phyloP scores from a whole-genome alignment of 2,888 invertebrate genomes.

The Hofmannophila pseudospretella region DNA sequence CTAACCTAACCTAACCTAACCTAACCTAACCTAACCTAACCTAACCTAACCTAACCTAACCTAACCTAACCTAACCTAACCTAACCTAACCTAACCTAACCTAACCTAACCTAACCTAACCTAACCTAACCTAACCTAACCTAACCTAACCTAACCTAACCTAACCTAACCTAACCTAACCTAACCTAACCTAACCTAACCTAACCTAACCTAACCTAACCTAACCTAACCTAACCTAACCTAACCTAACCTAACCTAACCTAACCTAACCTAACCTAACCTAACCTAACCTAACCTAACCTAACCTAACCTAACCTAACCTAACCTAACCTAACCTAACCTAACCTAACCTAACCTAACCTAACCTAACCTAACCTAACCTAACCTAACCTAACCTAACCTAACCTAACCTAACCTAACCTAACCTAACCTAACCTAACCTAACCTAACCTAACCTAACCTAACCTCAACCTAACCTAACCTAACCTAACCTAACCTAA shows the following conservation, averaged over 20 bases:
- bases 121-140: too few relatives aligned
- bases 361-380: conserved; percentile 19
- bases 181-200: too few relatives aligned
- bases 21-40: too few relatives aligned
- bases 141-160: too few relatives aligned
- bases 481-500: conserved; percentile 20
- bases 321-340: conserved; percentile 25
- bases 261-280: conserved; percentile 19
- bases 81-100: too few relatives aligned
- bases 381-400: conserved; percentile 19
- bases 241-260: conserved; percentile 18
- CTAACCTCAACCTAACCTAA: conserved; percentile 18
- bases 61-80: too few relatives aligned
- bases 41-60: too few relatives aligned
- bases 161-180: too few relatives aligned
- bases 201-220: too few relatives aligned
- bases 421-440: conserved; percentile 25
- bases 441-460: conserved; percentile 22
- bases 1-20: too few relatives aligned
- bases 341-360: conserved; percentile 21
- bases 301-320: conserved; percentile 24
- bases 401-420: conserved; percentile 18
- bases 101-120: too few relatives aligned
- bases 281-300: conserved; percentile 16
- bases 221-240: neutral